Base-by-base conservation (phyloP, 2,888 invertebrate genomes). In the Parnassius mnemosyne region DNA sequence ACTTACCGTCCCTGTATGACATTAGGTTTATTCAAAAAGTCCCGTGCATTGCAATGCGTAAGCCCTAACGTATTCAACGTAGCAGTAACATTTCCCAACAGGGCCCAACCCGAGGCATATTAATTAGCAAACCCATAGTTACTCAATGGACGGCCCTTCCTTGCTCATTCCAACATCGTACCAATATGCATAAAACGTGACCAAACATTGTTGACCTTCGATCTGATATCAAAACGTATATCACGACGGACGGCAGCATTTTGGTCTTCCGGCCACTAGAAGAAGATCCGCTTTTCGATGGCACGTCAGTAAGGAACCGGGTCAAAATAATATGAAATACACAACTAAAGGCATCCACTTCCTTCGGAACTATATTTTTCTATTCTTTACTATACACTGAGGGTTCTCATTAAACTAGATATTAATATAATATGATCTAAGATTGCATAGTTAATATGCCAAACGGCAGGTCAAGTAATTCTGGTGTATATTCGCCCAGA, bases 1-100 rank as follows among this genome's bases (percentile, higher is more conserved):
- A 34, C 34, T 34, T 34, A 1, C 5, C 34, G 34, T 34, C 5
- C 7, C 34, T 34, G 34, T 34, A 34, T 34, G 34, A 34, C 5
- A 34, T 34, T 34, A 7, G 7, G 34, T 49, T 10, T 12, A 34
- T 47, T 42, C 43, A 16, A 65, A 46, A 56, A 44, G n/a, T 60
- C 62, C 55, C 60, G 57, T 55, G 60, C 68, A 72, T 77, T 66
- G 62, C 66, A 64, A 60, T 52, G 66, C 69, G 73, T 78, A 71
- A 68, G 65, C 50, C 16, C 10, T 13, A 55, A 67, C 76, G 72
- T 71, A 76, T 73, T 73, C 70, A 72, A 69, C 69, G 68, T 47
- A 64, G 34, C 42, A 13, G 63, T 66, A 59, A 73, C 75, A 76
- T 80, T 79, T 75, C 77, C 77, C 76, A 77, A 78, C 74, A 57